phyloP scores from a whole-genome alignment of 1,140 invertebrate species.

The Diorhabda carinulata region DNA sequence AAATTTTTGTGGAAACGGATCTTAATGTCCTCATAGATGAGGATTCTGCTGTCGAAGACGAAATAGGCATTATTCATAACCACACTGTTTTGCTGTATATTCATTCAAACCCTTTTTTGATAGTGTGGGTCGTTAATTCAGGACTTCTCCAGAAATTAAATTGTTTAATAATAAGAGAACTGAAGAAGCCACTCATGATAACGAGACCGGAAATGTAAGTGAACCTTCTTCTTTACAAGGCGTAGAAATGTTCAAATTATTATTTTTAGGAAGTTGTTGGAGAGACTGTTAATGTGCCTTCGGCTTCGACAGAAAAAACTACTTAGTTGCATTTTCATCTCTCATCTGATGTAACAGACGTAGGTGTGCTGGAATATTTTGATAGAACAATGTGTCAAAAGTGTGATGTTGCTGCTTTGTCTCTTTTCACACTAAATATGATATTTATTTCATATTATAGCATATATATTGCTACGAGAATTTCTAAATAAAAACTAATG shows the following conservation, averaged over 20 bases:
- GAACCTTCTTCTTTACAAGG: background rate
- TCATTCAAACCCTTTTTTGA: background rate
- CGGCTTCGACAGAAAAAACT: background rate
- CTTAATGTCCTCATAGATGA: background rate
- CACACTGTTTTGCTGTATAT: background rate
- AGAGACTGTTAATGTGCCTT: background rate
- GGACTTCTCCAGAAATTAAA: background rate
- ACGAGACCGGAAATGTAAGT: conserved; percentile 1
- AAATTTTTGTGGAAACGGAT: background rate
- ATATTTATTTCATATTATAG: conserved; percentile 1
- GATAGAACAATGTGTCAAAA: background rate
- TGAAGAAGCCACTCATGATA: background rate
- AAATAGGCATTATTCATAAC: background rate
- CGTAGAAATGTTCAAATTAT: too few relatives aligned
- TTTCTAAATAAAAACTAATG: background rate
- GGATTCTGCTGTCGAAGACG: background rate
- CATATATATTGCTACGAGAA: background rate
- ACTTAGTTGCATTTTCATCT: background rate
- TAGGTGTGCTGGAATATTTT: background rate
- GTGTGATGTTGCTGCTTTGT: background rate
- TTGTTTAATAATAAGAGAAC: background rate
- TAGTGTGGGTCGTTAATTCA: background rate
- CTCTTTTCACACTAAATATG: background rate
- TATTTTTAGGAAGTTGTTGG: background rate
- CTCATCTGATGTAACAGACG: background rate